Base-by-base conservation (phyloP, 2,888 invertebrate genomes). In the Epicampocera succincta region DNA sequence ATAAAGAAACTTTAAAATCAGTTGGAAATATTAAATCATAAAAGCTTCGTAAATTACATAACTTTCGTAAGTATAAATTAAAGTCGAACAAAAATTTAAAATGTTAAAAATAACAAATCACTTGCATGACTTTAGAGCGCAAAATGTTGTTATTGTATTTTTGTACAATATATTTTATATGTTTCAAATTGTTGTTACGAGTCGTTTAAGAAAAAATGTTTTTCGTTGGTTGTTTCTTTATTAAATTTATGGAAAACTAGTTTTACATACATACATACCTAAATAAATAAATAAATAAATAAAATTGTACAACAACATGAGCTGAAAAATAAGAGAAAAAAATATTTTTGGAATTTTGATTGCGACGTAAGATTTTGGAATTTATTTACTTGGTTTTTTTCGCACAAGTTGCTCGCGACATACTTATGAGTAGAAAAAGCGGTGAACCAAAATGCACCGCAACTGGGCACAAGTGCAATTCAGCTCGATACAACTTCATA, bases 291-390 rank as follows among this genome's bases (percentile, higher is more conserved):
- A 50, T 12, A 63, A 46, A 58, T 9, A 13, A 38, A n/a, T n/a
- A 33, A 71, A 58, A 38, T 2, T 4, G 21, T 13, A 42, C 4
- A 63, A 63, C 52, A 33, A 33, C 9, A 33, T 33, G 8, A 33
- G 9, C 5, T 13, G 25, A 15, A 50, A 66, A 11, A 9, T 25
- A 12, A 44, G 19, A 29, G 60, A 65, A 56, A 60, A 60, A 44
- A 61, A 42, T 21, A 38, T 38, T 71, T 82, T 78, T 78, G 73
- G 78, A 82, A 82, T 74, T 82, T 82, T 73, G 72, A 81, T 81
- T 81, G 77, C 73, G 69, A 73, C 61, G 72, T 25, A 76, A 76
- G 68, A 76, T 72, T 76, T 74, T 71, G 61, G 68, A 71, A 71
- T 71, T 66, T 66, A 52, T 66, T 69, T 48, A 38, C 44, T 48